phyloP scores from a whole-genome alignment of 64 coral and sea anemone species.

The Pachyseris speciosa region DNA sequence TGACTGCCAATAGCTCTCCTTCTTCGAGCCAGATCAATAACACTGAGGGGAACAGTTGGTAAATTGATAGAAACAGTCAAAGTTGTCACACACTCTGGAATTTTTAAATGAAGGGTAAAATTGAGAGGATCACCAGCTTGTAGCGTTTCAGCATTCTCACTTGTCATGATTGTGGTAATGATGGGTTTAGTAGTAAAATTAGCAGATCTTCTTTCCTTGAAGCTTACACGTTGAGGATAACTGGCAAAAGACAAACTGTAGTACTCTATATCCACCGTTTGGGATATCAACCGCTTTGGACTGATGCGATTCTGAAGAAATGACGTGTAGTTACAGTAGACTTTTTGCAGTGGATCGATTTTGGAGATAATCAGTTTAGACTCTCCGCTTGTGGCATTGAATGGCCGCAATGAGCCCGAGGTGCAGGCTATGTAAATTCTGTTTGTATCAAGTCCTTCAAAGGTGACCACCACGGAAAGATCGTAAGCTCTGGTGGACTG shows the following conservation, averaged over 20 bases:
- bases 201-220: conserved; percentile 26
- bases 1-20: background rate
- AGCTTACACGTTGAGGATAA: conserved; percentile 55
- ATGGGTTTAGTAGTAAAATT: conserved; percentile 41
- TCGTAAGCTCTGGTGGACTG: conserved; percentile 45
- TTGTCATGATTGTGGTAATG: conserved; percentile 46
- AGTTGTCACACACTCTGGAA: conserved; percentile 82
- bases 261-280: conserved; percentile 56
- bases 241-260: background rate
- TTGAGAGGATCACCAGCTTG: conserved; percentile 76
- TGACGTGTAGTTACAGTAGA: conserved; percentile 44
- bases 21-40: conserved; percentile 19
- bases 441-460: conserved; percentile 38
- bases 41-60: conserved; percentile 37
- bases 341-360: background rate
- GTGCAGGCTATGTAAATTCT: conserved; percentile 1
- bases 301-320: conserved; percentile 37
- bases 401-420: background rate
- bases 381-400: conserved; percentile 4
- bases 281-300: conserved; percentile 57
- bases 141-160: conserved; percentile 48
- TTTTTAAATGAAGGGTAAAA: conserved; percentile 46
- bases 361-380: background rate
- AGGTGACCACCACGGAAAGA: conserved; percentile 25
- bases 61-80: conserved; percentile 46